Evolutionary conservation across 1,140 invertebrate genomes (phyloP), one percentile per base, ranked within the genome.

Genomic region (Platyura marginata): DNA sequence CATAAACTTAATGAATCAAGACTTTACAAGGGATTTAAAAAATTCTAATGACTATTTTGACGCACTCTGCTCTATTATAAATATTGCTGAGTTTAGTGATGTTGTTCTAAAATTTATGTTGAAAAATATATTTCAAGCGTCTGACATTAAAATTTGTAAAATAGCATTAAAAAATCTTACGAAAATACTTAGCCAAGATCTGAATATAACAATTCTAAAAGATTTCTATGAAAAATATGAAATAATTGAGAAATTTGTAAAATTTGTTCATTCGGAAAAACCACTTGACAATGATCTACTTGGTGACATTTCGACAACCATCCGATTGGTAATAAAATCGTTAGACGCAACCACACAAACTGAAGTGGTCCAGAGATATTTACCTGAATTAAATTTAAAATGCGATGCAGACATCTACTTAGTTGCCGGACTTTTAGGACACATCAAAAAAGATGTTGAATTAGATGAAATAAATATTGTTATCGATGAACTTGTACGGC

Each of bases 391-490:
- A 21, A 48, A 60, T 35, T 39, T 61, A 6, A 45, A 56, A 35
- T 19, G 44, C 8, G 47, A 47, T 0, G 29, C 54, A 1, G 51
- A 61, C 47, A 44, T 61, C 32, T 61, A 51, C 43, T 40, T 60
- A 25, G 51, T 55, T 9, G 55, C 55, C 38, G 59, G 59, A 0
- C 39, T 61, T 3, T 33, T 61, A 10, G 51, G 52, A 6, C 56
- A 48, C 38, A 32, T 61, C 18, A 52, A 60, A 38, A 48, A 57
- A 33, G 50, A 55, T 23, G 55, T 61, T 10, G 43, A 45, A 11
- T 37, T 60, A 18, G 54, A 55, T 44, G 55, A 60, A 32, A 57
- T 61, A 18, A 56, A 60, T 36, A 47, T 49, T 21, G 43, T 61
- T 37, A 25, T 60, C 6, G 44, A 48, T 18, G 58, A 61, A 45